A percentile compares a stretch with the other conserved stretches of the same genome.
phyloP scores from a whole-genome alignment of 2,797 vertebrate genomes.

The Anguilla pacifica region DNA sequence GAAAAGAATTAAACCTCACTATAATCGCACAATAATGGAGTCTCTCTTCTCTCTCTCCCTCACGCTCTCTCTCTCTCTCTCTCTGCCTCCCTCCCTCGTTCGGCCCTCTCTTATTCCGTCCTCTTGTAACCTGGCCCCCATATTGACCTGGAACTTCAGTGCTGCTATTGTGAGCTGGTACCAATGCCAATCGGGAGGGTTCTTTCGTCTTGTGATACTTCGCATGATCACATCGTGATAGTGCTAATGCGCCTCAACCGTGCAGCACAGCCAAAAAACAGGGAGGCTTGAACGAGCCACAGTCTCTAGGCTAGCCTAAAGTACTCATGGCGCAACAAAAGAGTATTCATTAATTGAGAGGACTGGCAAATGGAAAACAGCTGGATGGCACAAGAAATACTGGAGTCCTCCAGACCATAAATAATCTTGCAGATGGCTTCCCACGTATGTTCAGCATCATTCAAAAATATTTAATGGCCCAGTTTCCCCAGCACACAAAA shows the following conservation, averaged over 20 bases:
- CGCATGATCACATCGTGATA: neutral
- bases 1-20: conserved; percentile 43
- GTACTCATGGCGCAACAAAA: neutral
- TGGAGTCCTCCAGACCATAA: neutral
- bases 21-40: conserved; percentile 43
- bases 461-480: neutral
- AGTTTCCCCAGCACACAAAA: too few species aligned
- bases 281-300: neutral
- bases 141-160: neutral
- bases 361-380: neutral
- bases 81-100: neutral
- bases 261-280: neutral
- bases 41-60: neutral
- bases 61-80: too few species aligned
- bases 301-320: neutral
- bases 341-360: neutral
- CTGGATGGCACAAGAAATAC: neutral
- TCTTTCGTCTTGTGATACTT: neutral
- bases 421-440: neutral
- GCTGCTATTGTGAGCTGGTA: neutral
- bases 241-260: neutral
- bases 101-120: neutral
- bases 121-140: neutral
- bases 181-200: neutral
- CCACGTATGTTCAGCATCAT: neutral